Evolutionary conservation across 2,113 vertebrate species (phyloP), one percentile per base, ranked within the genome.

Genomic region (Aphyosemion australe): DNA sequence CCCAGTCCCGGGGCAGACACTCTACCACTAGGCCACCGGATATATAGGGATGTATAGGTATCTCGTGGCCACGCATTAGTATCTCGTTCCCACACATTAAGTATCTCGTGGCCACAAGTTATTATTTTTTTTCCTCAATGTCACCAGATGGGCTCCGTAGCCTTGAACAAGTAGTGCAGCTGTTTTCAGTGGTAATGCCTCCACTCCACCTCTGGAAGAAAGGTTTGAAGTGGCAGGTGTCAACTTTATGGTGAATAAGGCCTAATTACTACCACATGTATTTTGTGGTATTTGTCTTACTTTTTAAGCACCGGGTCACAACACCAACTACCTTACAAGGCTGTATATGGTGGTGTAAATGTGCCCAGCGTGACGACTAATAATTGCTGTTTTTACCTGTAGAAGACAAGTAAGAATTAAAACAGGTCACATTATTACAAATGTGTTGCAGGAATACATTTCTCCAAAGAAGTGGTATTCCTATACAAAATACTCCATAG

Each of bases 191-290:
- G 26, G 26, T 26, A 26, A 26, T 16, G 48, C 46, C 26, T 42
- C 65, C 54, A 47, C 67, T 32, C 26, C 5, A 5, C 18, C 50
- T 61, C 76, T 46, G 46, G 69, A 20, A 69, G 34, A 72, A 65
- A 69, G 71, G 62, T 83, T 87, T 88, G 84, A 89, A 87, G 74
- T 88, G 78, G 84, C 82, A 88, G 86, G 84, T 89, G 87, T 76
- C 78, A 91, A 84, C 69, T 87, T 91, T 87, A 88, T 52, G 32
- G 66, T 65, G 48, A 31, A 43, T 72, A 71, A 72, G 83, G 82
- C 72, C 76, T 88, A 90, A 88, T 83, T 84, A 88, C 79, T 88
- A 84, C 76, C 87, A 88, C 88, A 85, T 90, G 86, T 82, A 72
- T 69, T 86, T 74, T 69, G 69, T 61, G 70, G 78, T 84, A 72